Evolutionary conservation across 2,888 invertebrate genomes (phyloP), one percentile per base, ranked within the genome.

Genomic region (Cecidostiba fungosa): DNA sequence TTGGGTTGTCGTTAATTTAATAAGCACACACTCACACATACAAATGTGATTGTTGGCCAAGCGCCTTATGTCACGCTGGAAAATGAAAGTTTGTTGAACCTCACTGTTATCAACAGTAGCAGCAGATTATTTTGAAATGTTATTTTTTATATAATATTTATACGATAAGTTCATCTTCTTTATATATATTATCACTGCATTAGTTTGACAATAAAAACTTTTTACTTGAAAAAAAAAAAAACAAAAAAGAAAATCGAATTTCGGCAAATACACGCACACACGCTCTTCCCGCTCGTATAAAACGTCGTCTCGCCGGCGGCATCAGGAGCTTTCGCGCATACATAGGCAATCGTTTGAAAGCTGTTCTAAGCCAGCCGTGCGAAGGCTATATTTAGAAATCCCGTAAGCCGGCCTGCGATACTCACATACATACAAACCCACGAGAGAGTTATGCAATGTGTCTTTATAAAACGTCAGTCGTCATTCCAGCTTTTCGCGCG

Each of bases 321-420:
- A 10, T 36, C 62, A 54, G 50, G 62, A 79, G 84, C 84, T 84
- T 81, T 70, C 70, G 72, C 47, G 62, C n/a, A 73, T 19, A 26
- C 16, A 79, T 59, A 77, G 77, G 66, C 77, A 69, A 82, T 82
- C 69, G 59, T 78, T 82, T 78, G 82, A 85, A 85, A 85, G 82
- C 82, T 85, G 85, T 85, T 85, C 77, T 70, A 81, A 85, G 80
- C 85, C 81, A 29, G 72, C 59, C 72, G 43, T 16, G 84, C 39
- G 66, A 81, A 81, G 78, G 59, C 83, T 86, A 86, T 86, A 86
- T 86, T 86, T 86, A 86, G 86, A 85, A 85, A 77, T 85, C 85
- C 82, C 77, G 77, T 74, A 59, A 59, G 77, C 70, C 77, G 54
- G 66, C 50, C 29, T 26, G 26, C 29, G 50, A 14, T 47, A 19